Conservation (phyloP, 2,797 vertebrate species). For the Amblyopsis hoosieri region DNA sequence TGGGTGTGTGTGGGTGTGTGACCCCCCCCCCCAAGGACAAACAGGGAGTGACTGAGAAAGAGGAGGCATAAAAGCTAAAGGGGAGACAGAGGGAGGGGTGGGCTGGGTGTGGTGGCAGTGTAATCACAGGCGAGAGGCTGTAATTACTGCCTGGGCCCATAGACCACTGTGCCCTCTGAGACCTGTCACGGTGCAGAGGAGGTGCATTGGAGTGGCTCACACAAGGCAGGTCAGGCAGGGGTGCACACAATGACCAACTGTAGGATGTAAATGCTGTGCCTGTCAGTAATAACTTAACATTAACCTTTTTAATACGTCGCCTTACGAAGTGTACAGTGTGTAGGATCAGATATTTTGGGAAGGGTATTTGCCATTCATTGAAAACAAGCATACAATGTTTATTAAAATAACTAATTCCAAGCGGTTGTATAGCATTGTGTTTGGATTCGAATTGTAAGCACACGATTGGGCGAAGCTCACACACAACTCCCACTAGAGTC, state of each 20-base stretch:
- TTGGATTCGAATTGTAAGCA: too few species aligned
- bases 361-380: too few species aligned
- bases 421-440: too few species aligned
- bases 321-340: too few species aligned
- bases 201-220: slow-evolving; percentile 4
- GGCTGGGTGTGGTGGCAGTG: slow-evolving; percentile 76
- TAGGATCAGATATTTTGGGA: too few species aligned
- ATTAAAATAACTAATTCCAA: too few species aligned
- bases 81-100: slow-evolving; percentile 67
- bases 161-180: slow-evolving; percentile 68
- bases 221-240: slow-evolving; percentile 13
- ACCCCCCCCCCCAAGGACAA: slow-evolving; percentile 53
- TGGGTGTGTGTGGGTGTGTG: slow-evolving; percentile 15
- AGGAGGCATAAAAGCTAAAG: slow-evolving; percentile 50
- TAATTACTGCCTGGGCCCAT: slow-evolving; percentile 79
- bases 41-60: slow-evolving; percentile 43
- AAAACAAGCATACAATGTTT: too few species aligned
- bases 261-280: neutral
- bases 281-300: neutral
- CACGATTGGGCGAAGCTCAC: too few species aligned
- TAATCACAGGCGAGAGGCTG: slow-evolving; percentile 82
- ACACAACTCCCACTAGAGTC: too few species aligned
- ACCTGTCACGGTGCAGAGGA: slow-evolving; percentile 36
- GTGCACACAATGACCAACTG: slow-evolving; percentile 10
- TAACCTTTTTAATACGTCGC: too few species aligned